A percentile compares a stretch with the other conserved stretches of the same genome.
These are phyloP conservation scores for Dynastes maya DNA, from an alignment of 2,888 invertebrate genomes.

Conservation along the genomic window DNA sequence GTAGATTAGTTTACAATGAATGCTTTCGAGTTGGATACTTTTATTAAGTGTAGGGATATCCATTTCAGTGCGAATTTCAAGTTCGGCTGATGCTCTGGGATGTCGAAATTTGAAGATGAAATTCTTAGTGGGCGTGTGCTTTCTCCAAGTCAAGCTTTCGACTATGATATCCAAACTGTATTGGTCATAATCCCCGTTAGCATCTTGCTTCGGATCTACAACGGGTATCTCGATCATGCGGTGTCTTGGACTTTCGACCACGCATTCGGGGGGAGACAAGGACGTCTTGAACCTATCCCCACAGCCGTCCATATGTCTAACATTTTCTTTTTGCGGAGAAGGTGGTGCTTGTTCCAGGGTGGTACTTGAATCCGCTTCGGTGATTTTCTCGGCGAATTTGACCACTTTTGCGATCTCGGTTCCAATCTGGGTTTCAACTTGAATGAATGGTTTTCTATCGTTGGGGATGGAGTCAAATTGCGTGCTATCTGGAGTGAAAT, in stretches of 20 bases:
- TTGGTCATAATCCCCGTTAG: conserved; percentile 57
- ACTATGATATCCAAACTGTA: conserved; percentile 63
- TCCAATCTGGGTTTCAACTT: conserved; percentile 58
- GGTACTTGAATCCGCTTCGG: not conserved
- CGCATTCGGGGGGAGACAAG: conserved; percentile 31
- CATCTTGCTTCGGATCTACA: conserved; percentile 1
- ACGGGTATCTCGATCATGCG: not conserved
- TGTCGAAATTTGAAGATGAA: conserved; percentile 65
- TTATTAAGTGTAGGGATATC: conserved; percentile 55
- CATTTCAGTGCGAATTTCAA: conserved; percentile 61
- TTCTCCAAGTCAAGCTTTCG: conserved; percentile 61
- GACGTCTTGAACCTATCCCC: conserved; percentile 50
- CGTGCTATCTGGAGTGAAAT: conserved; percentile 58
- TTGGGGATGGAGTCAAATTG: conserved; percentile 43
- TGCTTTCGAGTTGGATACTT: conserved; percentile 59
- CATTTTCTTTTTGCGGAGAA: not conserved
- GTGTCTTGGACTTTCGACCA: conserved; percentile 28
- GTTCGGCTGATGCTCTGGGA: conserved; percentile 62
- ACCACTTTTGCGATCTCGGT: conserved; percentile 42
- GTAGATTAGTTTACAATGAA: conserved; percentile 61
- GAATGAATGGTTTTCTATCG: conserved; percentile 61
- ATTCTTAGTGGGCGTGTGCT: conserved; percentile 55
- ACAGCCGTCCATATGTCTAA: conserved; percentile 37
- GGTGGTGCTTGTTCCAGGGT: not conserved
- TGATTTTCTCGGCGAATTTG: conserved; percentile 36